A percentile compares a stretch with the other conserved stretches of the same genome.
Evolutionary conservation across 2,888 invertebrate species (phyloP).

Genomic region (Tanypteryx hageni): DNA sequence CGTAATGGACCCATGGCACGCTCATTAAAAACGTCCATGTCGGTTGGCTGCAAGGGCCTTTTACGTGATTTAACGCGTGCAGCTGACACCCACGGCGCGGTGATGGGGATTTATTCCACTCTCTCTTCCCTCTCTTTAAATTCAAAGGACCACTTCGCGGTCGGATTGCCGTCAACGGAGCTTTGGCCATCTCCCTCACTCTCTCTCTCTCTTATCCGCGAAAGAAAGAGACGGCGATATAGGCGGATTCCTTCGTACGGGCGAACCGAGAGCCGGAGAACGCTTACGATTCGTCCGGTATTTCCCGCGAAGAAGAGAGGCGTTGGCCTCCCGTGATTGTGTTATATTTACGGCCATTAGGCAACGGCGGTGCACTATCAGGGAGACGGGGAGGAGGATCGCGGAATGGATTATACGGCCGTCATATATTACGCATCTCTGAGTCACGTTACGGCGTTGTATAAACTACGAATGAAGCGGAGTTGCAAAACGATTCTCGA

Average conservation of each 20-base stretch:
- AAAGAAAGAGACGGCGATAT: not conserved
- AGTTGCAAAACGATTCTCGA: not conserved
- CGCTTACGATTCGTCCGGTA: not conserved
- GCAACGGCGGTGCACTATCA: not conserved
- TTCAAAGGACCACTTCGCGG: slow-evolving; percentile 46
- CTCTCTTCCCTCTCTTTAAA: slow-evolving; percentile 27
- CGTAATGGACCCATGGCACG: slow-evolving; percentile 51
- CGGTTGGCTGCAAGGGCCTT: slow-evolving; percentile 43
- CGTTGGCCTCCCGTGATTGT: not conserved
- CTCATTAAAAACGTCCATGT: slow-evolving; percentile 49
- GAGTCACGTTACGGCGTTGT: not conserved
- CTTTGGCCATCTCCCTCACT: not conserved
- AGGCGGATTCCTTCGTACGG: not conserved
- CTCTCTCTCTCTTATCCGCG: not conserved
- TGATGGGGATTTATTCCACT: slow-evolving; percentile 56
- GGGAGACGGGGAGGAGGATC: not conserved
- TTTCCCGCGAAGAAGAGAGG: not conserved
- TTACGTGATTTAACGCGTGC: slow-evolving; percentile 60
- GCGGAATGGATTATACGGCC: not conserved
- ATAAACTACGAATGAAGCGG: not conserved
- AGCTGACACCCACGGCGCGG: slow-evolving; percentile 43
- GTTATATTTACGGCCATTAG: not conserved
- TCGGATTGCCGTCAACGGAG: slow-evolving; percentile 49
- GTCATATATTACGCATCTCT: not conserved
- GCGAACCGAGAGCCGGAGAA: not conserved